Base-by-base conservation (phyloP, 2,113 vertebrate species). In the Menura novaehollandiae region DNA sequence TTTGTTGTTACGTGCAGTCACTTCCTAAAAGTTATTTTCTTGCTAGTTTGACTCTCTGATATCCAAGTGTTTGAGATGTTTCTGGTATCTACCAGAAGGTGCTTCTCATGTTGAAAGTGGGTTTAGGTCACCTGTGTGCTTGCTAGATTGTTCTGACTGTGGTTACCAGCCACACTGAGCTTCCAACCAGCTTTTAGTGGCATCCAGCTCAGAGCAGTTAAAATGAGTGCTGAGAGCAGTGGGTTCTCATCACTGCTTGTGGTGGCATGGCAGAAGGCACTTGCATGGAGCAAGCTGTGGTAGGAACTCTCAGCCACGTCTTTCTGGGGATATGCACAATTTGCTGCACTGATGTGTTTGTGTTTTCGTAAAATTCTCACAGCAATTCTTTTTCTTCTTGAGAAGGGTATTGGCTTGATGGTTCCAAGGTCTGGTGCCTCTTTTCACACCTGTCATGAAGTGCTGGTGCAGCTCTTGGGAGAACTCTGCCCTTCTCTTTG, bases 361-460 rank as follows among this genome's bases (percentile, higher is more conserved):
- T 43, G 28, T 62, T 66, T 44, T 52, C 24, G 15, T 23, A 5
- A 20, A 56, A 52, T 32, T 44, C 39, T 41, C 33, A 7, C 21
- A 55, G 60, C 10, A 41, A 9, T 46, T 39, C 5, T 24, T 63
- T 64, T 55, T 37, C 15, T 80, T 55, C 44, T 68, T n/a, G 39
- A 68, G 39, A 11, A 14, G 18, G 39, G 6, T 15, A 3, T 56
- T 74, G 86, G 27, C n/a, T 79, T 44, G 22, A 1, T 76, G 49
- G 24, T 64, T 75, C 1, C 3, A 27, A 11, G 66, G 53, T 68
- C 41, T 53, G 44, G 73, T 15, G 51, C 32, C 13, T 80, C 28
- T 73, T 52, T 37, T 66, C 46, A 11, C 9, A 10, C 27, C 32
- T 41, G 0, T 26, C 2, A 1, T 26, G 66, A 47, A 0, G 39